These are phyloP conservation scores for Variabilichromis moorii DNA, from an alignment of 2,113 vertebrate species.

Conservation along the genomic window DNA sequence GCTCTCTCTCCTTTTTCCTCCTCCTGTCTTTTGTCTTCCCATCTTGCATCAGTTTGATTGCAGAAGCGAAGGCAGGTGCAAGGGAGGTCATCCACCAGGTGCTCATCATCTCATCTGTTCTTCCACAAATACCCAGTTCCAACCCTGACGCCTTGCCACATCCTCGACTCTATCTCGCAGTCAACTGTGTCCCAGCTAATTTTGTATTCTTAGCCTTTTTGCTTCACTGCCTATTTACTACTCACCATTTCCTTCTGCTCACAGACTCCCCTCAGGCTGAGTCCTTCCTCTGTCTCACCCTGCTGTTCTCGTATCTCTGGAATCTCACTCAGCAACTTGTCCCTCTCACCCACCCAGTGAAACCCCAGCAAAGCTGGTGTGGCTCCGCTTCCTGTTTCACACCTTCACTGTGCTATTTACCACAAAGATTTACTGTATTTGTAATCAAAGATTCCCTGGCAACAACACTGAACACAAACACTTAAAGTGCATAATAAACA, in stretches of 20 bases:
- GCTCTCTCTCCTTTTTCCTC: neutral
- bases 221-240: neutral
- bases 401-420: neutral
- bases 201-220: neutral
- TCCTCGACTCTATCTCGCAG: neutral
- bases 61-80: neutral
- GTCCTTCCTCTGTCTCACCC: neutral
- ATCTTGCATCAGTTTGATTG: neutral
- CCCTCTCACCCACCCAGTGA: neutral
- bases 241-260: neutral
- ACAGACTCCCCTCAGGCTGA: neutral
- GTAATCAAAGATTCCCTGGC: neutral
- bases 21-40: neutral
- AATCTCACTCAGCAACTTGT: neutral
- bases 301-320: neutral
- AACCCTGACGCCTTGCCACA: neutral
- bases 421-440: neutral
- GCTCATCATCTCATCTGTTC: neutral
- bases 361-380: rapidly evolving
- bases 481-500: neutral
- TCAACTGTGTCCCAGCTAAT: neutral
- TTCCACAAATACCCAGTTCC: neutral
- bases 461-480: neutral
- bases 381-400: neutral
- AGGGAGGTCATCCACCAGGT: neutral